Conservation (phyloP, 2,113 vertebrate genomes). For the Melanerpes aurifrons region DNA sequence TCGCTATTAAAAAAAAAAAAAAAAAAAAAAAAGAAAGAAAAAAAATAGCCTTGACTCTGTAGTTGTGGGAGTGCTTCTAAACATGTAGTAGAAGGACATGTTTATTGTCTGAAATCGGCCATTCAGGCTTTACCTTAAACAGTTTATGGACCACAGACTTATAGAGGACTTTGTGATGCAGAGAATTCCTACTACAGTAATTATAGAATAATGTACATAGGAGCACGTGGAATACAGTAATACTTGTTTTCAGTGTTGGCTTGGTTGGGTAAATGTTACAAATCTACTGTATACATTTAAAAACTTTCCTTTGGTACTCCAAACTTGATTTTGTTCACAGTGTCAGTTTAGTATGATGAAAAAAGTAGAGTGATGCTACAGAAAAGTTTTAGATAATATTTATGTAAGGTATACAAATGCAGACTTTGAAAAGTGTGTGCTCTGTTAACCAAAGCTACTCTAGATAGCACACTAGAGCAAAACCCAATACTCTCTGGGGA, state of each 20-base stretch:
- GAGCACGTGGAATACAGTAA: not conserved
- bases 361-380: not conserved
- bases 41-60: not conserved
- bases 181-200: not conserved
- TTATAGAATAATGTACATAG: not conserved
- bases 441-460: not conserved
- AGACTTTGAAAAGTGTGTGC: not conserved
- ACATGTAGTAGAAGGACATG: not conserved
- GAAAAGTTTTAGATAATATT: not conserved
- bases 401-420: not conserved
- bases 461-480: not conserved
- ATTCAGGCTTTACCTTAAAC: not conserved
- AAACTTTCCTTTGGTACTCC: not conserved
- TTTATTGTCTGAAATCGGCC: not conserved
- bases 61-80: not conserved
- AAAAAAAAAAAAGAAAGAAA: not conserved
- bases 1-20: not conserved
- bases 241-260: not conserved
- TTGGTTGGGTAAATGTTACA: not conserved
- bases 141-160: not conserved
- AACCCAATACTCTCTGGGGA: not conserved
- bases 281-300: not conserved
- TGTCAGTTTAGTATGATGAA: not conserved
- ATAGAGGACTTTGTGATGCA: not conserved
- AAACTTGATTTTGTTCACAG: not conserved